Base-by-base conservation (phyloP, 2,888 invertebrate species). In the Leptinotarsa juncta region DNA sequence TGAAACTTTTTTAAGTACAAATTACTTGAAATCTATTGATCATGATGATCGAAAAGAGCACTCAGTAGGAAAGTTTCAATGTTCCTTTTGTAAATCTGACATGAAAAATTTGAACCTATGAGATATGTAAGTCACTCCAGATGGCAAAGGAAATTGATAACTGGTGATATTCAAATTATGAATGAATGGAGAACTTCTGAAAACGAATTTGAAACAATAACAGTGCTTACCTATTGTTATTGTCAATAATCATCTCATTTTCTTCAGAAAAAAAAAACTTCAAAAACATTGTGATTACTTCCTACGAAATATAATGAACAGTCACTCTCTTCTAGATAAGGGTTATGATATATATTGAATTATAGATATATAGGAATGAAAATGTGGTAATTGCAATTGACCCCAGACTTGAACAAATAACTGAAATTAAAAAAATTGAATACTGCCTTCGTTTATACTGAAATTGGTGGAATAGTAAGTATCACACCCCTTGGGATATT, bases 21-120 rank as follows among this genome's bases (percentile, higher is more conserved):
- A 60, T 60, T 78, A 79, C 77, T 77, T 82, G 82, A 82, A 83
- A 83, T 83, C 84, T 83, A 83, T 81, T 83, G 84, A 83, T 83
- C 84, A 82, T 78, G 60, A 75, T 62, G 62, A 62, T 62, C 62
- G 62, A n/a, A 20, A 20, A 15, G 23, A 60, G 42, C 62, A 62
- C 62, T 15, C 15, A 14, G 26, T 16, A 62, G 42, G 16, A 26
- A 62, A 62, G 26, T 42, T 66, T 50, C 15, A 72, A 66, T 66
- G 68, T 57, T 48, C 69, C 23, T 69, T 69, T 49, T 73, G 51
- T 5, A 49, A 50, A 67, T 18, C 48, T 51, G 51, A 49, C 49
- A 14, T 42, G 0, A 42, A 42, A 42, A 42, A 10, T 42, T 42
- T 42, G 42, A 42, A 42, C 42, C 42, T 42, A 10, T 42, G 42